Base-by-base conservation (phyloP, 1,140 invertebrate genomes). In the Bilobella aurantiaca region DNA sequence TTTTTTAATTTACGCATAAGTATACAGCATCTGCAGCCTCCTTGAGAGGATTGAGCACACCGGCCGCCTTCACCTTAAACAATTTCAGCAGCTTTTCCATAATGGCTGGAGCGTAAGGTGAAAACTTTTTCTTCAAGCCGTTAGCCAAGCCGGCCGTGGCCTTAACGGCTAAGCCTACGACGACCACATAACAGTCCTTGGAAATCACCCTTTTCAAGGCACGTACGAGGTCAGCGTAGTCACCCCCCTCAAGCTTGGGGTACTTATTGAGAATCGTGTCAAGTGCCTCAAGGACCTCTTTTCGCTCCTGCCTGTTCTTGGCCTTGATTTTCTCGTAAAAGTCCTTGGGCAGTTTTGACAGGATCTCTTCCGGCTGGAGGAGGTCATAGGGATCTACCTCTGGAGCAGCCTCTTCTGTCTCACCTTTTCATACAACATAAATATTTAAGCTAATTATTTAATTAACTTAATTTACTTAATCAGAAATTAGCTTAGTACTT, bases 241-340 rank as follows among this genome's bases (percentile, higher is more conserved):
- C 94, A 18, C 93, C 93, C 74, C 8, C 3, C 76, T 93, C 91
- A 28, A 98, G 76, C 77, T 90, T 96, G 0, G 91, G 93, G 74
- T 87, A 86, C 28, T 82, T 81, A 67, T 93, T 75, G 1, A 96
- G 75, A 63, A 83, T 83, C 18, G 8, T 8, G 8, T 42, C 34
- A 53, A 53, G 49, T 18, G 49, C 49, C 64, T 96, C 88, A 0
- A 97, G 76, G 1, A 79, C 86, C 76, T 98, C 92, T 77, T 96
- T 96, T 8, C 96, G 81, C 59, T 98, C 91, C 74, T 93, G 89
- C 96, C 96, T 99, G 75, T 98, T 98, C 75, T 97, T 98, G 0
- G 90, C 89, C 77, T 98, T 94, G 32, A 93, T 72, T 78, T 96
- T 93, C 5, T 96, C 93, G 75, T 89, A 96, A 77, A 97, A 99